Evolutionary conservation across 2,888 invertebrate genomes (phyloP), one percentile per base, ranked within the genome.

Genomic region (Xestoiulus laeticollis): DNA sequence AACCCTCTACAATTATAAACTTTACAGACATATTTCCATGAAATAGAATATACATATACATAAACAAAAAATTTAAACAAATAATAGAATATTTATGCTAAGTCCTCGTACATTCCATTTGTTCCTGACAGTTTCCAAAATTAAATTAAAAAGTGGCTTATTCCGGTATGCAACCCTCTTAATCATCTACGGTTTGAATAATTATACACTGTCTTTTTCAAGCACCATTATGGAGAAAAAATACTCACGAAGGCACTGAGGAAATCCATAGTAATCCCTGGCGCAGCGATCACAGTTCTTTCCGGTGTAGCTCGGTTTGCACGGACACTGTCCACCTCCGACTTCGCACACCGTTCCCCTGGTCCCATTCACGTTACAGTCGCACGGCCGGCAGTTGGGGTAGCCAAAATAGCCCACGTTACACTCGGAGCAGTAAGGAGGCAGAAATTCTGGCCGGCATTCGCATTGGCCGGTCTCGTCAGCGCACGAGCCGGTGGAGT

Each of bases 401-500:
- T 96, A 98, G 89, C 96, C 97, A 91, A 96, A 99, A 93, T 97
- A 98, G 0, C 99, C 99, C 90, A 95, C 88, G 78, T 89, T 96
- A 91, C 97, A 97, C 0, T 94, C 94, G 91, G 96, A 95, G 91
- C 98, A 98, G 91, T 95, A 93, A 0, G 97, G 96, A 0, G 95
- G 94, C 87, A 95, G 94, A 92, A 94, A 98, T 91, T 97, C 96
- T 1, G 93, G 92, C 38, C 95, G 94, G 90, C 99, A 99, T 91
- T 98, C 96, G 91, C 99, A 99, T 68, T 94, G 94, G 0, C 99
- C 99, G 0, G 95, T 95, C 84, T 95, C 96, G 90, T 98, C 98
- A 86, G 95, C 96, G 91, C 99, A 99, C 91, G 97, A 98, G 16
- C 99, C 99, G 30, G 98, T 99, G 0, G 96, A 97, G 91, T 94